Conservation (phyloP, 1,140 invertebrate genomes). For the Oryzaephilus surinamensis region DNA sequence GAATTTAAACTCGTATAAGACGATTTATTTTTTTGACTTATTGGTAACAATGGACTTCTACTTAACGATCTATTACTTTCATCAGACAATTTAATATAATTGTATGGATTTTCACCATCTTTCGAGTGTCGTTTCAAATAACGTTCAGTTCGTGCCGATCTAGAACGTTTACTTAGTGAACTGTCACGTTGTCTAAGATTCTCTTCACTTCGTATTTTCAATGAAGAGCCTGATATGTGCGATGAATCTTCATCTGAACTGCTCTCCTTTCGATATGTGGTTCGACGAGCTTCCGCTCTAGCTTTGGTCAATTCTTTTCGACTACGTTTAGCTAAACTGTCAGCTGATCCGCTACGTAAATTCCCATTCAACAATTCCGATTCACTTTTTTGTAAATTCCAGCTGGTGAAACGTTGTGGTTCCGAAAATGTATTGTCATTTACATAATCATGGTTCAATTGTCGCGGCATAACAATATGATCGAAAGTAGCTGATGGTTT, state of each 20-base stretch:
- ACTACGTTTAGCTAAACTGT: constrained; percentile 42
- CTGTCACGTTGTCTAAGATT: constrained; percentile 48
- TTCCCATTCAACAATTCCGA: constrained; percentile 21
- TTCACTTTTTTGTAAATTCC: constrained; percentile 15
- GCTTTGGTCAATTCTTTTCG: constrained; percentile 50
- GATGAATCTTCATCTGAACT: constrained; percentile 65
- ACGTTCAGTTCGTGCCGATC: constrained; percentile 64
- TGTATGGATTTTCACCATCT: constrained; percentile 47
- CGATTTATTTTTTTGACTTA: constrained; percentile 11
- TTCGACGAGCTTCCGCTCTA: constrained; percentile 48
- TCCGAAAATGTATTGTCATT: constrained; percentile 37
- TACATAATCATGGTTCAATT: constrained; percentile 36
- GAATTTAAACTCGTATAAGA: constrained; percentile 15
- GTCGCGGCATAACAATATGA: constrained; percentile 27
- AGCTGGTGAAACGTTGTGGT: constrained; percentile 33
- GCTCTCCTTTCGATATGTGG: constrained; percentile 46
- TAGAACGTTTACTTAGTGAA: constrained; percentile 42
- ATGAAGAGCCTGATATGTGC: constrained; percentile 52
- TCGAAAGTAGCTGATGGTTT: constrained; percentile 26
- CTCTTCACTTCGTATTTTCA: constrained; percentile 55
- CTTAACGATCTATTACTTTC: constrained; percentile 23
- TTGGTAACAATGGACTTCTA: constrained; percentile 22
- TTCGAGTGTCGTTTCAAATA: constrained; percentile 63
- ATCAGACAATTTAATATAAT: constrained; percentile 16
- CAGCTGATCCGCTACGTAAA: constrained; percentile 22